Conservation (phyloP, 2,797 vertebrate genomes). For the Cyclopterus lumpus region DNA sequence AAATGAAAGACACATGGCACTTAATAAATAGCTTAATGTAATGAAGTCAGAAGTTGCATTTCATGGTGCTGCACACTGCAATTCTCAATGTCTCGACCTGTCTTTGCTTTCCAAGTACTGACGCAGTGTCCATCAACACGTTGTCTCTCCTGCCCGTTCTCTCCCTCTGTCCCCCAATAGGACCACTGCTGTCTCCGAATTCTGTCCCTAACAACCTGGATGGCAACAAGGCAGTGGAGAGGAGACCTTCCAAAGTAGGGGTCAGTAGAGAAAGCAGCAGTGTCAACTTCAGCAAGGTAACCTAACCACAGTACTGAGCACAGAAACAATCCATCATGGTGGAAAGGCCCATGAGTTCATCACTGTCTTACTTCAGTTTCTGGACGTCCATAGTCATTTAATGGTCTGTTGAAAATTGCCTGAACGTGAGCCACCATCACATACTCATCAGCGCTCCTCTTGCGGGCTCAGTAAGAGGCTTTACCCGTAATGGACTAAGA, state of each 20-base stretch:
- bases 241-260: constrained; percentile 88
- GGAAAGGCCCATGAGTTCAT: constrained; percentile 57
- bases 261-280: constrained; percentile 96
- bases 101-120: constrained; percentile 16
- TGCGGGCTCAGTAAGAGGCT: constrained; percentile 23
- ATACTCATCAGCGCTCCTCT: constrained; percentile 17
- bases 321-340: constrained; percentile 63
- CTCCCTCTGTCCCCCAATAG: constrained; percentile 67
- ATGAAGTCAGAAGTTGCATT: not conserved
- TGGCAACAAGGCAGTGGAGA: constrained; percentile 85
- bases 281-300: constrained; percentile 97
- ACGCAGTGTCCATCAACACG: constrained; percentile 33
- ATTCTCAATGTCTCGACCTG: not conserved
- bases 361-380: constrained; percentile 68
- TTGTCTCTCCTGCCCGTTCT: constrained; percentile 18
- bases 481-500: constrained; percentile 20
- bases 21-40: not conserved
- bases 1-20: not conserved
- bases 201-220: constrained; percentile 92
- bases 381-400: constrained; percentile 52
- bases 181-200: constrained; percentile 88
- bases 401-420: constrained; percentile 33
- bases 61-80: not conserved
- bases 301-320: constrained; percentile 70
- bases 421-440: constrained; percentile 28